Conservation (phyloP, 1,140 invertebrate species). For the Anadara kagoshimensis region DNA sequence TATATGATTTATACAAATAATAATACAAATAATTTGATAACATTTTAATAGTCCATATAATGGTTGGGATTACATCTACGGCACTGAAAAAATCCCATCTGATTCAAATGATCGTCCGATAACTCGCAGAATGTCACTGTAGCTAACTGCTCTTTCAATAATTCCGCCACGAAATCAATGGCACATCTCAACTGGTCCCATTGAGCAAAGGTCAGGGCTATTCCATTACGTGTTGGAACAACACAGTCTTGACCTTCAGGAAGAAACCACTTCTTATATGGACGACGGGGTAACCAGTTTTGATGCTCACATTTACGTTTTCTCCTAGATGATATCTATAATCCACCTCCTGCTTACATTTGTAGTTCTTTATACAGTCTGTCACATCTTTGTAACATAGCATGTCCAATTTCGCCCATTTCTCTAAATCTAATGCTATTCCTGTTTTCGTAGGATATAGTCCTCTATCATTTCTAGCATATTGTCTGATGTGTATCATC, state of each 20-base stretch:
- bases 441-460: conserved; percentile 23
- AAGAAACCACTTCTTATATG: not conserved
- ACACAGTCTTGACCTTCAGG: not conserved
- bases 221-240: no score
- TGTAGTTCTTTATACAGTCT: not conserved
- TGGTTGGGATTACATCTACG: not conserved
- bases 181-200: no score
- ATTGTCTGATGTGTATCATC: no score
- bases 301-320: no score
- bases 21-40: not conserved
- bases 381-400: not conserved
- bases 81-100: not conserved
- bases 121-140: not conserved
- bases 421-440: conserved; percentile 5
- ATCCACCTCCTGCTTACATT: not conserved
- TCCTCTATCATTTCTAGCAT: not conserved
- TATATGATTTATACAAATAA: not conserved
- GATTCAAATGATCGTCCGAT: not conserved
- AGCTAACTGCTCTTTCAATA: not conserved
- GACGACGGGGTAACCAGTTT: not conserved
- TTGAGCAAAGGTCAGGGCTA: no score
- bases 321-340: not conserved
- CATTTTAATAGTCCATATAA: no score
- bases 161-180: not conserved
- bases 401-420: conserved; percentile 20